Evolutionary conservation across 23 tunicate genomes (phyloP), one percentile per base, ranked within the genome.

Genomic region (Ascidia mentula): DNA sequence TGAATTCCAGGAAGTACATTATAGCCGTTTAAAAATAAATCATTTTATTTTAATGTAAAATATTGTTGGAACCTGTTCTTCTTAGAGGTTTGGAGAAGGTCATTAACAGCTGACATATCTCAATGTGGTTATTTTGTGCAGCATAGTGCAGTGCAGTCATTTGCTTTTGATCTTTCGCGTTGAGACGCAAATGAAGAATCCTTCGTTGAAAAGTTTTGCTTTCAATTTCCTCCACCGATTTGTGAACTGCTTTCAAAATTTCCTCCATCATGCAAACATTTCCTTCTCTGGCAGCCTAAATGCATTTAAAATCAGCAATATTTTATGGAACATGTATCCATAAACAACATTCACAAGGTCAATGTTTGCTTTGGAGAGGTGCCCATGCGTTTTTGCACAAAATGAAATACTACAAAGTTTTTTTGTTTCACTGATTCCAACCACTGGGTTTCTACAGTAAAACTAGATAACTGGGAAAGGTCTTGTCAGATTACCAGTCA

Each of bases 241-340:
- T 70, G 74, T 70, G 74, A 70, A 70, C 32, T 9, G 13, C 8
- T 20, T 70, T 70, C 13, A 70, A 18, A 70, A 70, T 18, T 32
- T 34, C 6, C 13, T 70, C 74, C 38, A 70, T 33, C 39, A 70
- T 70, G 30, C 39, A 33, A 3, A 70, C 38, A 34, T 33, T 22
- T 33, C 74, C 74, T 20, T 70, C 74, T 70, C 35, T 70, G 6
- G 74, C 74, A 7, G 74, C 74, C 74, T 70, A 53, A 53, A 53
- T 42, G 53, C 12, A 15, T 9, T 42, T 42, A n/a, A n/a, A n/a
- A n/a, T n/a, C n/a, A n/a, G n/a, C n/a, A n/a, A n/a, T n/a, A n/a
- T n/a, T n/a, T n/a, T n/a, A n/a, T n/a, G n/a, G n/a, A n/a, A n/a
- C n/a, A n/a, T n/a, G n/a, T n/a, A n/a, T n/a, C n/a, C n/a, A n/a